Evolutionary conservation across 2,888 invertebrate genomes (phyloP), one percentile per base, ranked within the genome.

Genomic region (Andrena flavipes): DNA sequence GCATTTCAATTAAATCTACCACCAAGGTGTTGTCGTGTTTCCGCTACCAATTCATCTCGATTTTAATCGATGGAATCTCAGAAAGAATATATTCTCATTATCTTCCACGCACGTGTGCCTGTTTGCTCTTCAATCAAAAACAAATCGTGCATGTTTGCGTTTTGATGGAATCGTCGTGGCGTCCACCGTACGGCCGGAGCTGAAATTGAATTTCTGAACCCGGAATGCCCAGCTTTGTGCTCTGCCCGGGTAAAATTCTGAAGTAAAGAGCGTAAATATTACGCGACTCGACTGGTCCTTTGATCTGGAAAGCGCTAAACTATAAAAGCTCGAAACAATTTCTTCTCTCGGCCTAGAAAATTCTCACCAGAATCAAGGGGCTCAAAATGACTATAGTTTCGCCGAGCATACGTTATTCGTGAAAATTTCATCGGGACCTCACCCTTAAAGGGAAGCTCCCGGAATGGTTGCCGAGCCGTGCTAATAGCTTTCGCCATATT

Each of bases 401-500:
- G n/a, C 42, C 7, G 42, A 8, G 10, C 54, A 10, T n/a, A 42
- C 33, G 67, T n/a, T 33, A 29, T 59, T 13, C 6, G 1, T 26
- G 6, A 33, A 63, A 69, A 76, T 77, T 70, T 65, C 70, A 62
- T 48, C 16, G 3, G 1, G 1, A n/a, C 51, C 35, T 8, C 35
- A 7, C n/a, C 33, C 60, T 65, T 4, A 49, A 23, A 33, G 20
- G 33, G 7, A 59, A 35, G n/a, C n/a, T n/a, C 23, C n/a, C 7
- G 59, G n/a, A 65, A 67, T 60, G 23, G n/a, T 20, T n/a, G 16
- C 23, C 60, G 62, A 56, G 33, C 49, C 42, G 42, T 35, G 65
- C 30, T 79, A 75, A 71, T 74, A 79, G 70, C 62, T 26, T 71
- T 49, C 56, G 2, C 49, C 42, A 51, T 71, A 74, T 75, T 67